Conservation (phyloP, 2,888 invertebrate species). For the Rotaria magnacalcarata region DNA sequence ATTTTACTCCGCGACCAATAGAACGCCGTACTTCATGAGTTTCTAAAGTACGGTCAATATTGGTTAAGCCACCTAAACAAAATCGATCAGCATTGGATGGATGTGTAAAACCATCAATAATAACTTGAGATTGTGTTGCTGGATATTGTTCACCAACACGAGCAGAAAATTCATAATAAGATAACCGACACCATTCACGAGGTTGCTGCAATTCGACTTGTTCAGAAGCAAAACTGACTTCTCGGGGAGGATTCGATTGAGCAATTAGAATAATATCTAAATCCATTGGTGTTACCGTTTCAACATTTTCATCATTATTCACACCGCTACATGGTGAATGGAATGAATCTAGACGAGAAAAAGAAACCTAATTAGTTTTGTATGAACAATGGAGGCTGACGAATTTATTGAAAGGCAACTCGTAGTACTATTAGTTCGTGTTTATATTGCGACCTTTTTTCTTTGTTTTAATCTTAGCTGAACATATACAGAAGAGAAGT, state of each 20-base stretch:
- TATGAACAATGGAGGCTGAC: conserved; percentile 4
- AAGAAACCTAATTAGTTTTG: background rate
- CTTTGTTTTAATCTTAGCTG: background rate
- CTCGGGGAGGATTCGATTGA: too few species aligned
- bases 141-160: conserved; percentile 75
- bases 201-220: conserved; percentile 66
- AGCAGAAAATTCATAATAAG: conserved; percentile 94
- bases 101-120: conserved; percentile 96
- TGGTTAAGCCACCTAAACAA: conserved; percentile 87
- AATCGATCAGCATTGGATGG: conserved; percentile 95
- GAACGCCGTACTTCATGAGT: conserved; percentile 81
- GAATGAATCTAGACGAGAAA: background rate
- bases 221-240: background rate
- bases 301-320: background rate
- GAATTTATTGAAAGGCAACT: conserved; percentile 7
- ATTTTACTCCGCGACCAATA: conserved; percentile 76
- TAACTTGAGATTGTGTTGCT: conserved; percentile 70
- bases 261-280: background rate
- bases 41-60: conserved; percentile 89
- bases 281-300: background rate
- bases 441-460: background rate
- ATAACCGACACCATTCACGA: conserved; percentile 95
- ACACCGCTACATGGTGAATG: background rate
- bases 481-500: conserved; percentile 10
- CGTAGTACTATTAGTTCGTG: conserved; percentile 3